Base-by-base conservation (phyloP, 1,140 invertebrate genomes). In the Drosophila cardini region DNA sequence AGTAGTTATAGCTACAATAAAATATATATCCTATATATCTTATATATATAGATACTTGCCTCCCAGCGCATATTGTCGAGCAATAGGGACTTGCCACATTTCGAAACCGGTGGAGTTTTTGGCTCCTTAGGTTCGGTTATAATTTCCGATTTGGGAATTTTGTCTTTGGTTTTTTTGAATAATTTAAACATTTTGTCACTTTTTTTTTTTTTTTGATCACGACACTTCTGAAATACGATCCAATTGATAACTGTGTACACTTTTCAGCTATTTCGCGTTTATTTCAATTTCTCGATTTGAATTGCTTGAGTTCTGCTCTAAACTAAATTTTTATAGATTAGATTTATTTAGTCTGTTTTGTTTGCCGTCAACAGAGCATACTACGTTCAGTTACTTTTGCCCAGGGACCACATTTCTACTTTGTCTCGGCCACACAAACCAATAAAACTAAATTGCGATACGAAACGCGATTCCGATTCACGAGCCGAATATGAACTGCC, bases 91-190 rank as follows among this genome's bases (percentile, higher is more conserved):
- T 92, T 92, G 55, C 91, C 91, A 45, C 90, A 91, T 78, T 92
- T 92, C n/a, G 90, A 90, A 30, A 85, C 62, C 15, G 83, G 72
- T 43, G 75, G 79, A 10, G 84, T 77, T 50, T 86, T 76, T n/a
- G 80, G 74, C 13, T 89, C 80, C 55, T 79, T 82, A n/a, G 80
- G 78, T 15, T 90, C 82, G 43, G 67, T 83, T 53, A 92, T 90
- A 15, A 92, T 92, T 78, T 92, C 91, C 71, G 91, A 91, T 60
- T 92, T 92, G 62, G 83, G 86, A 6, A 78, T 77, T 81, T 92
- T 91, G 55, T 90, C 81, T 90, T 92, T 92, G 8, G 80, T 65
- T 62, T 91, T 92, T 55, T 91, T 91, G 55, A 91, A 91, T 50
- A 91, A 16, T 67, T 90, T 91, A 10, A 91, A 60, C 81, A 90